A percentile compares a stretch with the other conserved stretches of the same genome.
These are phyloP conservation scores for Montifringilla adamsi DNA, from an alignment of 2,113 vertebrate species.

Conservation along the genomic window DNA sequence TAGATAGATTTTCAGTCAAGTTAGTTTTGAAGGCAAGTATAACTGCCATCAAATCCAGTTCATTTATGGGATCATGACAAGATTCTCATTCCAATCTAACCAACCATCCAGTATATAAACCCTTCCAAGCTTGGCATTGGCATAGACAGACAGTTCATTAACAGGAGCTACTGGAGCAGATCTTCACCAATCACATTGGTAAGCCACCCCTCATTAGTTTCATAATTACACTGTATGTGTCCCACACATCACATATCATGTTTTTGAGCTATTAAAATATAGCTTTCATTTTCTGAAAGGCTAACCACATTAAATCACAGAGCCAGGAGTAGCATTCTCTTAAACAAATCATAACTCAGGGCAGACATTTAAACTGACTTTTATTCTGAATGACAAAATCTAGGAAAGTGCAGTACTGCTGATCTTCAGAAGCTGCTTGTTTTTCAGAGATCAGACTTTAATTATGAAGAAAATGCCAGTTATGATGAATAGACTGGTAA, in stretches of 20 bases:
- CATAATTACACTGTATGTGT: constrained; percentile 62
- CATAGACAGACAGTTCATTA: constrained; percentile 45
- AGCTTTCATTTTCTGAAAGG: constrained; percentile 65
- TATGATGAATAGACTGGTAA: constrained; percentile 11
- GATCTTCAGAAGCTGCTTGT: constrained; percentile 23
- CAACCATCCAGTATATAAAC: constrained; percentile 35
- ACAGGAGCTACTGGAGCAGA: constrained; percentile 18
- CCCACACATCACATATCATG: constrained; percentile 45
- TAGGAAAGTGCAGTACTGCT: constrained; percentile 14
- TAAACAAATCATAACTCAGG: constrained; percentile 44
- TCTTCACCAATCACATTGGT: constrained; percentile 51
- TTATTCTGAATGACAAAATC: constrained; percentile 34
- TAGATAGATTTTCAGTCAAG: not conserved
- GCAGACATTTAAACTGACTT: not conserved
- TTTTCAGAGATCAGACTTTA: constrained; percentile 46
- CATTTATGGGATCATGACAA: constrained; percentile 4
- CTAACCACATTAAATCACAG: constrained; percentile 56
- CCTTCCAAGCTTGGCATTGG: not conserved
- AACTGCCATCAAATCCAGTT: constrained; percentile 20
- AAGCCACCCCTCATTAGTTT: constrained; percentile 65
- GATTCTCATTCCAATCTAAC: constrained; percentile 20
- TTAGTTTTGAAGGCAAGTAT: not conserved
- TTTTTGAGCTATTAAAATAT: constrained; percentile 61
- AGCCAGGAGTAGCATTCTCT: constrained; percentile 27
- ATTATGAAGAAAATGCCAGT: constrained; percentile 36